These are phyloP conservation scores for Balearica regulorum DNA, from an alignment of 2,797 vertebrate species.

Conservation along the genomic window DNA sequence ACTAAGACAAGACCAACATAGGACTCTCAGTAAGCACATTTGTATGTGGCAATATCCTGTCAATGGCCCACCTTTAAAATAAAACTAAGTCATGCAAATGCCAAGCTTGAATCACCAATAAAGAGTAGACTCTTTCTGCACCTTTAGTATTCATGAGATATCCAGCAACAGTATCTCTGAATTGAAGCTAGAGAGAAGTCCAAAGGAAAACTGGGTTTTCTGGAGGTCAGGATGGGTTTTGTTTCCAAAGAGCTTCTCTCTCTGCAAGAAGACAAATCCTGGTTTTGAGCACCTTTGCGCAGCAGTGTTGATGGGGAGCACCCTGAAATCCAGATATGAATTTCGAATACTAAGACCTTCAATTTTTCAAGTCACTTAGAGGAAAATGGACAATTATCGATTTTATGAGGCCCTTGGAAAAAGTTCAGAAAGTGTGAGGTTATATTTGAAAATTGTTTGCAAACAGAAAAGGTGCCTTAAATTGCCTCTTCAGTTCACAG, in stretches of 20 bases:
- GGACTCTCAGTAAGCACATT: not conserved
- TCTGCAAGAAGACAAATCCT: not conserved
- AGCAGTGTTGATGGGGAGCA: not conserved
- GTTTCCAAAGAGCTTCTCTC: not conserved
- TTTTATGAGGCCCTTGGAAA: slow-evolving; percentile 64
- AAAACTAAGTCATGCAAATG: not conserved
- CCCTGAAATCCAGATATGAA: slow-evolving; percentile 23
- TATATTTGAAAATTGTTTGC: slow-evolving; percentile 75
- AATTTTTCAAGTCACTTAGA: slow-evolving; percentile 45
- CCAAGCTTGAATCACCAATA: not conserved
- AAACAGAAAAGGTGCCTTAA: slow-evolving; percentile 73
- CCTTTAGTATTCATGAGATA: not conserved
- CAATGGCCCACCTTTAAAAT: not conserved
- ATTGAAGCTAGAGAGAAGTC: not conserved
- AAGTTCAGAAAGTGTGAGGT: slow-evolving; percentile 69
- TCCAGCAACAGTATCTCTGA: not conserved
- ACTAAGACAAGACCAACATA: not conserved
- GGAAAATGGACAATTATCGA: slow-evolving; percentile 65
- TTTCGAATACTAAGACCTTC: slow-evolving; percentile 26
- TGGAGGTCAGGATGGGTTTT: not conserved
- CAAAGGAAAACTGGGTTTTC: not conserved
- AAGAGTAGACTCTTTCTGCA: not conserved
- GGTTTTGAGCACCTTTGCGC: not conserved
- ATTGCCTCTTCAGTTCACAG: slow-evolving; percentile 71
- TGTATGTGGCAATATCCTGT: not conserved